Percentiles rank a stretch among this genome's conserved stretches.
Conservation (phyloP, 1,140 invertebrate species). For the Spodoptera frugiperda region DNA sequence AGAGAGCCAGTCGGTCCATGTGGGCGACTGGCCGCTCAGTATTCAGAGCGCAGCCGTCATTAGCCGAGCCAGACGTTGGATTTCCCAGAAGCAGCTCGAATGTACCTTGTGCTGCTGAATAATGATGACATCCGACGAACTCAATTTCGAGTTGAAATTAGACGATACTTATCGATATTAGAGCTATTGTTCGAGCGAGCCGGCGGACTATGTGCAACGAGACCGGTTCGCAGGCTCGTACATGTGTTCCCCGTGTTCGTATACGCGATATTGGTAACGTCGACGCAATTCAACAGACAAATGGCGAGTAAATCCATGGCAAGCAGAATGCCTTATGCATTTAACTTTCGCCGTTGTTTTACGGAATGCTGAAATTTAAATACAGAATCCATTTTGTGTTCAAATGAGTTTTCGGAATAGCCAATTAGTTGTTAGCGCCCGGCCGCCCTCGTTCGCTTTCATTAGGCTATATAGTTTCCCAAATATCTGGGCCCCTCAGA, state of each 20-base stretch:
- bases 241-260: neutral
- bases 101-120: constrained; percentile 70
- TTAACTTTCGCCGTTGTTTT: constrained; percentile 82
- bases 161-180: constrained; percentile 32
- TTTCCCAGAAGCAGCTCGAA: constrained; percentile 75
- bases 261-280: constrained; percentile 9
- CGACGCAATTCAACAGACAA: constrained; percentile 38
- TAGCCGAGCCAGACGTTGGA: constrained; percentile 79
- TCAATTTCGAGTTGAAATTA: constrained; percentile 54
- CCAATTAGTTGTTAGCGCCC: constrained; percentile 86
- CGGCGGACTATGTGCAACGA: too few relatives aligned
- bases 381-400: constrained; percentile 86
- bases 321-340: constrained; percentile 76
- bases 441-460: constrained; percentile 83
- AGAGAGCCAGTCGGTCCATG: constrained; percentile 47
- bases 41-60: constrained; percentile 77
- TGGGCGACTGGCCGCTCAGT: constrained; percentile 61
- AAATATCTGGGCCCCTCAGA: constrained; percentile 81
- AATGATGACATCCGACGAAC: constrained; percentile 70
- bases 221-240: too few relatives aligned
- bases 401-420: constrained; percentile 86
- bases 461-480: constrained; percentile 85
- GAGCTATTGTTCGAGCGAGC: constrained; percentile 18
- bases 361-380: constrained; percentile 85
- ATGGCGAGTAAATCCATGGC: constrained; percentile 64